Evolutionary conservation across 2,888 invertebrate species (phyloP), one percentile per base, ranked within the genome.

Genomic region (Andrena praecox): DNA sequence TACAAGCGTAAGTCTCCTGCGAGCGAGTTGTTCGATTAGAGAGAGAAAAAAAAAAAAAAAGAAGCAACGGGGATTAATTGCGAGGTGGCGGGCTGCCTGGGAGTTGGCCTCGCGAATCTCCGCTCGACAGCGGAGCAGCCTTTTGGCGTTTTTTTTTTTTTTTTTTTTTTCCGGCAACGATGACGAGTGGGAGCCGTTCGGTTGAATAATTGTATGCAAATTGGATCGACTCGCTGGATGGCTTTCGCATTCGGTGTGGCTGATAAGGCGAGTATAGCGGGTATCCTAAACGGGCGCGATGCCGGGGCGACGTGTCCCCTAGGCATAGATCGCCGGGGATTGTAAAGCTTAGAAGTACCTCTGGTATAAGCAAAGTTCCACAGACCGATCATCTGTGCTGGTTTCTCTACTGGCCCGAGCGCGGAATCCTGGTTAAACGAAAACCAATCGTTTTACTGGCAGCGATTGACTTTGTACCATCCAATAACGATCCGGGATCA

Each of bases 291-390:
- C 4, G 42, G 16, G 42, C 16, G 42, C 10, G 10, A 56, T 56
- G 27, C 10, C 4, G 24, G 20, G 56, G 24, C n/a, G 24, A 56
- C 8, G 10, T 56, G 56, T 10, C 10, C 3, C 3, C 8, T 10
- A 10, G 10, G 24, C 10, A 8, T 24, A 56, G 10, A 20, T 24
- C 10, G 24, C 16, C 56, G 20, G 24, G 8, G 10, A 35, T 68
- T 33, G 24, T 16, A 56, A 33, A 35, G 31, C 24, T 56, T 20
- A 62, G 10, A 62, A 70, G 72, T 83, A 83, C 72, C 82, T 83
- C 77, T 68, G 82, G 54, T 82, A 70, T 83, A 73, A 73, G 82
- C 82, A 82, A 83, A 83, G 82, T 82, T 83, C 82, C 77, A 83
- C 82, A 83, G 77, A 70, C 82, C 82, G 73, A 83, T 82, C 82